Percentiles rank a stretch among this genome's conserved stretches.
phyloP scores from a whole-genome alignment of 1,140 invertebrate genomes.

The Ruditapes philippinarum region DNA sequence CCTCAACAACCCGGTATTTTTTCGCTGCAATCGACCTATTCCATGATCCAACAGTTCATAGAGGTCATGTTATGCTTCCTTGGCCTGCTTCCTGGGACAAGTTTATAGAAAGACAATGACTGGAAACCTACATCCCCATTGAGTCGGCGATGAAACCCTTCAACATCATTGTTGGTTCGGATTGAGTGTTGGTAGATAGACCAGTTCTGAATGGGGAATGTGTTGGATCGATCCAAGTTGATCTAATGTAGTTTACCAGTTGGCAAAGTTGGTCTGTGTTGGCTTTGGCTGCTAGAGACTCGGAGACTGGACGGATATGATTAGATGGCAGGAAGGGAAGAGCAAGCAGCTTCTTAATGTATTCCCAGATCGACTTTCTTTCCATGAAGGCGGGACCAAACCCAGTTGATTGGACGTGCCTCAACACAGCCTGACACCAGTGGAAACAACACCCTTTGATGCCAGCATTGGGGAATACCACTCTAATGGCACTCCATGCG shows the following conservation, averaged over 20 bases:
- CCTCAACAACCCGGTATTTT: no score
- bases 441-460: conserved; percentile 65
- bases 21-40: no score
- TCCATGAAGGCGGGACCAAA: not conserved
- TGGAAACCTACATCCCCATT: no score
- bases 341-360: not conserved
- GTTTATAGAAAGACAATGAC: no score
- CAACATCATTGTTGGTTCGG: not conserved
- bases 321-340: conserved; percentile 23
- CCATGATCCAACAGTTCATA: no score
- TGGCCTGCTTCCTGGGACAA: no score
- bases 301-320: not conserved
- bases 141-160: no score
- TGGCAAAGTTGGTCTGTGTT: not conserved
- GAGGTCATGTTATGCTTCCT: no score
- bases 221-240: not conserved
- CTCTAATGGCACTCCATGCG: conserved; percentile 44
- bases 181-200: not conserved
- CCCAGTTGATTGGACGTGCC: conserved; percentile 26
- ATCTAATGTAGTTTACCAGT: not conserved
- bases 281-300: not conserved
- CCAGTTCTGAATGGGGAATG: conserved; percentile 14
- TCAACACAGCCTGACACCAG: conserved; percentile 59
- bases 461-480: conserved; percentile 22
- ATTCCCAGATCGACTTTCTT: not conserved